Evolutionary conservation across 2,888 invertebrate genomes (phyloP).

Genomic region (Callimorpha dominula): DNA sequence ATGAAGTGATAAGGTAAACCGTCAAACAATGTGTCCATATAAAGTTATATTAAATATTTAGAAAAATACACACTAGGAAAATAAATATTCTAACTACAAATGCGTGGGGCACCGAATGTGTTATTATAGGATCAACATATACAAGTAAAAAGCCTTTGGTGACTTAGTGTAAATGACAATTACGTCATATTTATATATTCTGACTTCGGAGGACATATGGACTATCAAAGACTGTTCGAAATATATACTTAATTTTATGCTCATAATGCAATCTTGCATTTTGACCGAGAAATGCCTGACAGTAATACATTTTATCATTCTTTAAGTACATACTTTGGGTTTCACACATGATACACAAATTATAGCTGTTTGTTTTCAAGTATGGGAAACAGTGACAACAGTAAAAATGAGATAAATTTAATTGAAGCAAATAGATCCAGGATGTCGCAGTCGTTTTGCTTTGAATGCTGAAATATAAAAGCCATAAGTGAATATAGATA

Average conservation of each 20-base stretch:
- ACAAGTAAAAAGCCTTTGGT: not conserved
- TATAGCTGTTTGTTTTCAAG: not conserved
- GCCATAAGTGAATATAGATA: not conserved
- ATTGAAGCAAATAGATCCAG: not conserved
- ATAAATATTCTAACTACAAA: not conserved
- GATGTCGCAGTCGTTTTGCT: not conserved
- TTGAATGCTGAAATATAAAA: not conserved
- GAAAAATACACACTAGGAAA: not conserved
- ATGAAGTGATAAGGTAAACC: not conserved
- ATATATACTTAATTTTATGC: not conserved
- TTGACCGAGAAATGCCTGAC: not conserved
- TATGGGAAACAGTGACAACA: not conserved
- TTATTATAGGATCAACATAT: not conserved
- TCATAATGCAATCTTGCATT: not conserved
- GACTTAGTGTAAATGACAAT: not conserved
- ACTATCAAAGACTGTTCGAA: not conserved
- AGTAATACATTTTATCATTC: too few species aligned
- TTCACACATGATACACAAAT: not conserved
- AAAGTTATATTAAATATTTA: not conserved
- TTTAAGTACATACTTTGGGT: too few species aligned
- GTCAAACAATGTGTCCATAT: not conserved
- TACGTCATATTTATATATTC: not conserved
- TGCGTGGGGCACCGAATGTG: not conserved
- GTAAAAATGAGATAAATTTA: not conserved
- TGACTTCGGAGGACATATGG: too few species aligned